Conservation (phyloP, 2,797 vertebrate species). For the Sebastes steindachneri region DNA sequence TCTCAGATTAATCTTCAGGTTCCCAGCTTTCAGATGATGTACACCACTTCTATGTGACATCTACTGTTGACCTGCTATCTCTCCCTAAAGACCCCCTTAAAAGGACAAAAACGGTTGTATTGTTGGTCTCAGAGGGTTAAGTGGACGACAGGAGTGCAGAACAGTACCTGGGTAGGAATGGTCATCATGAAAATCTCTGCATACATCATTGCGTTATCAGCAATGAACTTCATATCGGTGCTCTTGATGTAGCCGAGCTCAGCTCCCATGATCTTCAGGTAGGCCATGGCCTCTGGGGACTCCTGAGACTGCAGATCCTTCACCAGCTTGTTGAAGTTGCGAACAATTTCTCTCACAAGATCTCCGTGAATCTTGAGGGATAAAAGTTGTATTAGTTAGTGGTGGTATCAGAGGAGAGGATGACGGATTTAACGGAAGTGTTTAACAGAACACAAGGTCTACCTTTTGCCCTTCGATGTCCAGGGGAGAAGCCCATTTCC, state of each 20-base stretch:
- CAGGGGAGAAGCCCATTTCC: slow-evolving; percentile 83
- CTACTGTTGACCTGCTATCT: too few relatives aligned
- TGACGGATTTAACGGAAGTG: not conserved
- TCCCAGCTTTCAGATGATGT: too few relatives aligned
- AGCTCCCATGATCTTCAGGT: slow-evolving; percentile 88
- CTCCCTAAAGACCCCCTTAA: too few relatives aligned
- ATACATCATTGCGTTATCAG: slow-evolving; percentile 70
- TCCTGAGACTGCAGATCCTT: slow-evolving; percentile 86
- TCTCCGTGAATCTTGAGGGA: slow-evolving; percentile 79
- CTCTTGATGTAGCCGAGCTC: slow-evolving; percentile 92
- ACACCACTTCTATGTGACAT: too few relatives aligned
- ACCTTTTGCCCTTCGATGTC: slow-evolving; percentile 72
- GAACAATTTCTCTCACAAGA: slow-evolving; percentile 83
- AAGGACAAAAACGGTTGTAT: too few relatives aligned
- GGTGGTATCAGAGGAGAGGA: not conserved
- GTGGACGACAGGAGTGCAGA: not conserved
- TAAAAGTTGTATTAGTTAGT: slow-evolving; percentile 2
- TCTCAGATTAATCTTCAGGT: too few relatives aligned
- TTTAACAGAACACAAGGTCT: not conserved
- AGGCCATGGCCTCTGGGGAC: slow-evolving; percentile 89
- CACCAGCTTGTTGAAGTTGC: slow-evolving; percentile 88
- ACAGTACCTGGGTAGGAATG: slow-evolving; percentile 58
- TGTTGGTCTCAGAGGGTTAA: not conserved
- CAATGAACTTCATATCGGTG: slow-evolving; percentile 83
- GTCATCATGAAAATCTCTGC: slow-evolving; percentile 42